These are phyloP conservation scores for Sparidentex hasta DNA, from an alignment of 2,797 vertebrate species.

Conservation along the genomic window DNA sequence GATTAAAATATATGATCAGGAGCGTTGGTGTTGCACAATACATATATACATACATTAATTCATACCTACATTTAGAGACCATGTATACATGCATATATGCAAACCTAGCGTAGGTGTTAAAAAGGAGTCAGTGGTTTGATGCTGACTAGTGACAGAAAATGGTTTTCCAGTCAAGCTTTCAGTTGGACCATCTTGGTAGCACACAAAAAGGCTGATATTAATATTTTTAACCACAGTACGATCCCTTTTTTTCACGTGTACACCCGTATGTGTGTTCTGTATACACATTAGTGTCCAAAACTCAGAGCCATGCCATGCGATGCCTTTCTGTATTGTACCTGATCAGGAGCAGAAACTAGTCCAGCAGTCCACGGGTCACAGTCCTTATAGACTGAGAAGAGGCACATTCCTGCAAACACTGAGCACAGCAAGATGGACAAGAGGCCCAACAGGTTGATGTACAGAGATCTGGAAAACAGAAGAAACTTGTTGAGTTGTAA, in stretches of 20 bases:
- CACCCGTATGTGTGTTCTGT: not conserved
- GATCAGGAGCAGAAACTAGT: conserved; percentile 88
- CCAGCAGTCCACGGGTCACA: conserved; percentile 93
- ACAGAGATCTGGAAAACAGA: conserved; percentile 87
- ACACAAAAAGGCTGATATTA: not conserved
- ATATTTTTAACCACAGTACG: not conserved
- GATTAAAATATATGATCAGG: not conserved
- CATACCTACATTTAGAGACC: no score
- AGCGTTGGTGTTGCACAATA: not conserved
- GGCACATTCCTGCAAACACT: conserved; percentile 88
- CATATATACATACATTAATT: not conserved
- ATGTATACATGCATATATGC: not conserved
- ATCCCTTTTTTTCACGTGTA: not conserved
- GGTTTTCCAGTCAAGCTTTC: not conserved
- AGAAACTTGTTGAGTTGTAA: not conserved
- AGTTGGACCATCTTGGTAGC: not conserved
- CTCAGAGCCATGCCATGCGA: not conserved
- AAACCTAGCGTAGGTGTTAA: not conserved
- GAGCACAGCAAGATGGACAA: conserved; percentile 88
- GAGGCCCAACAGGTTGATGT: conserved; percentile 92
- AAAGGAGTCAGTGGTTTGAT: not conserved
- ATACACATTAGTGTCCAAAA: no score
- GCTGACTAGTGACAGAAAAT: not conserved
- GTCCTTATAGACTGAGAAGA: conserved; percentile 92
- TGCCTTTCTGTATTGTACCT: conserved; percentile 81